A percentile compares a stretch with the other conserved stretches of the same genome.
Evolutionary conservation across 1,140 invertebrate species (phyloP).

Genomic region (Bilobella aurantiaca): DNA sequence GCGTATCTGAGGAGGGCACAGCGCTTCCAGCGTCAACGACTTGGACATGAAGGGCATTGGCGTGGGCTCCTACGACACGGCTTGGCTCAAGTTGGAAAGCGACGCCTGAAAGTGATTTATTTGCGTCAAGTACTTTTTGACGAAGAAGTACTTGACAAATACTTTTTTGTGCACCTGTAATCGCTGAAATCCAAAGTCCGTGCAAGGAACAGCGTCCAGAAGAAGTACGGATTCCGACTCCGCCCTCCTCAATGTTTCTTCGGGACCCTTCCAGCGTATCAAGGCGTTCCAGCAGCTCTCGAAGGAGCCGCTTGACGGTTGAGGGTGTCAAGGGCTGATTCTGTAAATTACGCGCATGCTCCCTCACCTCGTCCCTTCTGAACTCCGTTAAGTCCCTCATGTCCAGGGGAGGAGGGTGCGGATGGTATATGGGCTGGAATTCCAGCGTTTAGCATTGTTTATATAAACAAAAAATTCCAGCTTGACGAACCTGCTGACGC

Average conservation of each 20-base stretch:
- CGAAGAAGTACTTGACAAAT: no score
- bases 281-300: background rate
- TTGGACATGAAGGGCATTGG: background rate
- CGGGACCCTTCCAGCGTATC: background rate
- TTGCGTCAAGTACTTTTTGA: no score
- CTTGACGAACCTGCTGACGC: background rate
- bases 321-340: background rate
- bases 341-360: background rate
- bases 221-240: background rate
- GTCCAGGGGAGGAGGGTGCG: background rate
- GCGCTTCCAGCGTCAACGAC: background rate
- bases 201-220: background rate
- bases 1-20: background rate
- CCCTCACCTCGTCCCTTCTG: background rate
- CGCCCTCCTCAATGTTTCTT: background rate
- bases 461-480: background rate
- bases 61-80: background rate
- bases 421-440: background rate
- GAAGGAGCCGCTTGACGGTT: background rate
- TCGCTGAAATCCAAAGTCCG: conserved; percentile 8
- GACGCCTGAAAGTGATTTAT: no score
- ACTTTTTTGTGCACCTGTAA: no score
- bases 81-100: background rate
- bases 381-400: background rate
- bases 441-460: no score